These are phyloP conservation scores for Chouioia cunea DNA, from an alignment of 2,888 invertebrate species.

Conservation along the genomic window DNA sequence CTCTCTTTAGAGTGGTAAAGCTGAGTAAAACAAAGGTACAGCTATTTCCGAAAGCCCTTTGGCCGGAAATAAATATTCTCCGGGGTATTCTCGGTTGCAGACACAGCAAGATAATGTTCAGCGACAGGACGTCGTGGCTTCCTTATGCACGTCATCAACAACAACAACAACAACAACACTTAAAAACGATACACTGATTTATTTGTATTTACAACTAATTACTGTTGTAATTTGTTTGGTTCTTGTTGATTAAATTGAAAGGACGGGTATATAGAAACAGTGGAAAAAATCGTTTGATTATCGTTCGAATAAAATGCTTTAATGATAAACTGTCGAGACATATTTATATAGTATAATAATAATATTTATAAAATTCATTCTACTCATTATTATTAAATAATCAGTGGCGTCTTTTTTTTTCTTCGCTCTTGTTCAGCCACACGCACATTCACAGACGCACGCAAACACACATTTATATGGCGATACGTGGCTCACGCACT, in stretches of 20 bases:
- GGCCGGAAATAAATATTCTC: slow-evolving; percentile 53
- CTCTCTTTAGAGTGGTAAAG: slow-evolving; percentile 11
- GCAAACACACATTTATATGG: too few species aligned
- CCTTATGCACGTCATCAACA: not conserved
- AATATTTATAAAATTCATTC: slow-evolving; percentile 43
- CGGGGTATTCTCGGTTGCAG: slow-evolving; percentile 44
- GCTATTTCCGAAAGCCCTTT: slow-evolving; percentile 54
- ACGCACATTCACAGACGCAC: too few species aligned
- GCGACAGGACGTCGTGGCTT: slow-evolving; percentile 42
- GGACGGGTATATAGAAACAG: not conserved
- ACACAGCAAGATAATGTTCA: slow-evolving; percentile 37
- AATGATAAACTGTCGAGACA: slow-evolving; percentile 33
- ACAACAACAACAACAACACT: not conserved
- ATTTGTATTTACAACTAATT: not conserved
- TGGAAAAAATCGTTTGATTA: slow-evolving; percentile 8
- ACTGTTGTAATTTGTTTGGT: too few species aligned
- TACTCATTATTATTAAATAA: slow-evolving; percentile 40
- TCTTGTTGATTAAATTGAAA: too few species aligned
- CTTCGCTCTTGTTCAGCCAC: too few species aligned
- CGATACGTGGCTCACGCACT: slow-evolving; percentile 1
- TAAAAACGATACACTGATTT: too few species aligned
- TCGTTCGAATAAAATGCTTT: slow-evolving; percentile 37
- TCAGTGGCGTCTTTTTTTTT: slow-evolving; percentile 24
- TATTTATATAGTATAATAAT: slow-evolving; percentile 21
- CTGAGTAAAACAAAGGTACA: slow-evolving; percentile 49